Conservation (phyloP, 2,113 vertebrate genomes). For the Ctenodactylus gundi region DNA sequence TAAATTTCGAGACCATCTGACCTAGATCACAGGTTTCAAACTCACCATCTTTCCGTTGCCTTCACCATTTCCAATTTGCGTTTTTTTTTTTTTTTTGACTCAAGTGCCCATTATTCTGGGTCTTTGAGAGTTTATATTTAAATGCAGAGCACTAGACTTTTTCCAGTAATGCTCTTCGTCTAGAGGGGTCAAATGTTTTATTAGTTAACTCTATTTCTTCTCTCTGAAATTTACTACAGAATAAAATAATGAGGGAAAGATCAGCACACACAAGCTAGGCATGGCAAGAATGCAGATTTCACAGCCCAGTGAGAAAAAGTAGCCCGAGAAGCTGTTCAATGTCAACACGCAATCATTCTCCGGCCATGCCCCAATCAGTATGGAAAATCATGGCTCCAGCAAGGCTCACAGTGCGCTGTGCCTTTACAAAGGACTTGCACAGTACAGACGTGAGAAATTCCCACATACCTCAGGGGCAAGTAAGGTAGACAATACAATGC, state of each 20-base stretch:
- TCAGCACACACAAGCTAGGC: neutral
- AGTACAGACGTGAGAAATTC: neutral
- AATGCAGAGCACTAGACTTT: neutral
- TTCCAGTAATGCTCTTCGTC: neutral
- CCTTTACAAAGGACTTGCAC: neutral
- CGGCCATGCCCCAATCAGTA: neutral
- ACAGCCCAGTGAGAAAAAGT: neutral
- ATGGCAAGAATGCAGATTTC: neutral
- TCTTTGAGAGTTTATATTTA: neutral
- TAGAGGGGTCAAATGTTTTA: neutral
- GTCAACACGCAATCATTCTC: neutral
- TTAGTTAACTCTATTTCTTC: neutral
- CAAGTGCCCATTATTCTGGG: neutral
- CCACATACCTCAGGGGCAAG: no score
- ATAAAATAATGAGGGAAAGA: neutral
- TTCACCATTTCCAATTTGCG: neutral
- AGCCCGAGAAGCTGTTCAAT: neutral
- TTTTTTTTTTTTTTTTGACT: neutral
- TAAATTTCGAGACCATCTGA: no score
- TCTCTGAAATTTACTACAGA: neutral
- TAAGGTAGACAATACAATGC: neutral
- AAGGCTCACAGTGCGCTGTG: neutral
- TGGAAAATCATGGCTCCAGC: neutral
- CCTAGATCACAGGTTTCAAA: neutral
- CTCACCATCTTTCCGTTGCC: neutral